Base-by-base conservation (phyloP, 2,888 invertebrate species). In the Pachydiplax longipennis region DNA sequence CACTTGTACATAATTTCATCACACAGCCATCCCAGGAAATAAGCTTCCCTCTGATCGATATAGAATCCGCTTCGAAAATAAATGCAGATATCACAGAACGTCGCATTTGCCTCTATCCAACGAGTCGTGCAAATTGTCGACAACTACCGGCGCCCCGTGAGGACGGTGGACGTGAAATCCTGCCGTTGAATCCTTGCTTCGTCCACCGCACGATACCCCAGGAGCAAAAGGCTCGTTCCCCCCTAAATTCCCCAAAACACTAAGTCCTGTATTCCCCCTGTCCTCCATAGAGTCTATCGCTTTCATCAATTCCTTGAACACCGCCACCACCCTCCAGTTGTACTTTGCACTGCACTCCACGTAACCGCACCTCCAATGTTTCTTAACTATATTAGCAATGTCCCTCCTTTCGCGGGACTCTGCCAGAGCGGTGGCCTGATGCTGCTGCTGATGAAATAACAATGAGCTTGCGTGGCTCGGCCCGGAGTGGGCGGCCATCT, bases 311-410 rank as follows among this genome's bases (percentile, higher is more conserved):
- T 98, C 98, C 92, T 97, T 97, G 93, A 98, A 98, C 44, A 98
- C 96, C 91, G 97, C 96, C 92, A 97, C 96, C 15, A 98, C 96
- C 91, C 97, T 96, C 97, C 98, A 98, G 94, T 98, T 98, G 93
- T 97, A 98, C 94, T 98, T 98, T 90, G 99, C 99, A 91, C 98
- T 98, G 94, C 98, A 98, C 94, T 99, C 99, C 83, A 99, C 96
- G 93, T 99, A 99, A 35, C 97, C 97, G 93, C 98, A 98, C 93
- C 98, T 97, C 99, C 99, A 99, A 93, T 98, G 98, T 94, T 99
- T 99, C 92, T 98, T 96, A 90, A 99, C 98, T 92, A 98, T 95
- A 93, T 98, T 98, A 40, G 98, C 97, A 92, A 98, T 98, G 93
- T 99, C 98, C 92, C 98, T 94, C 92, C 95, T 95, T 93, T 95